phyloP scores from a whole-genome alignment of 2,888 invertebrate genomes.

The Noctua fimbriata region DNA sequence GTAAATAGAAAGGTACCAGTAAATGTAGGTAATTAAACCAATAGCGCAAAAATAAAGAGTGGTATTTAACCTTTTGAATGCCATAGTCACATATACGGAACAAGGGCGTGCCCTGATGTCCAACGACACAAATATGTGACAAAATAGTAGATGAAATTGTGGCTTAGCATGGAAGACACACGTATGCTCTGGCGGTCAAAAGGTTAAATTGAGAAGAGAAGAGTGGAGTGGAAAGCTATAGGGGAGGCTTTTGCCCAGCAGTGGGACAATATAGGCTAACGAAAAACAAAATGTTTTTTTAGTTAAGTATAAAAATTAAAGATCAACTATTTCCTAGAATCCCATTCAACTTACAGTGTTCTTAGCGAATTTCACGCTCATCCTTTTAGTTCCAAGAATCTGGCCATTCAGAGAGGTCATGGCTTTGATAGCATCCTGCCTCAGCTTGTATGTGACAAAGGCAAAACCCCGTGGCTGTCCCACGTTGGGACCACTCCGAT shows the following conservation, averaged over 20 bases:
- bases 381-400: constrained; percentile 93
- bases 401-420: constrained; percentile 94
- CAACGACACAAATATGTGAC: no score
- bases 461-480: constrained; percentile 98
- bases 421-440: constrained; percentile 93
- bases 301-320: background rate
- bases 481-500: constrained; percentile 96
- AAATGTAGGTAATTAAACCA: background rate
- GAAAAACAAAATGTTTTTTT: background rate
- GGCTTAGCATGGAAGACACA: no score
- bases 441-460: constrained; percentile 95
- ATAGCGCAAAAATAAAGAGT: background rate
- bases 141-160: no score
- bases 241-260: no score
- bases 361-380: constrained; percentile 95
- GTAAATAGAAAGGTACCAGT: constrained; percentile 39
- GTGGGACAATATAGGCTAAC: no score
- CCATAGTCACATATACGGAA: no score
- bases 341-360: constrained; percentile 86
- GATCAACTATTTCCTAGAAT: background rate
- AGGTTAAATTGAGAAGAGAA: no score
- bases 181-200: no score
- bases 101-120: no score
- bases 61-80: no score
- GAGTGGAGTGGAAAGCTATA: no score